A percentile compares a stretch with the other conserved stretches of the same genome.
phyloP scores from a whole-genome alignment of 2,888 invertebrate genomes.

The Phaedon cochleariae region DNA sequence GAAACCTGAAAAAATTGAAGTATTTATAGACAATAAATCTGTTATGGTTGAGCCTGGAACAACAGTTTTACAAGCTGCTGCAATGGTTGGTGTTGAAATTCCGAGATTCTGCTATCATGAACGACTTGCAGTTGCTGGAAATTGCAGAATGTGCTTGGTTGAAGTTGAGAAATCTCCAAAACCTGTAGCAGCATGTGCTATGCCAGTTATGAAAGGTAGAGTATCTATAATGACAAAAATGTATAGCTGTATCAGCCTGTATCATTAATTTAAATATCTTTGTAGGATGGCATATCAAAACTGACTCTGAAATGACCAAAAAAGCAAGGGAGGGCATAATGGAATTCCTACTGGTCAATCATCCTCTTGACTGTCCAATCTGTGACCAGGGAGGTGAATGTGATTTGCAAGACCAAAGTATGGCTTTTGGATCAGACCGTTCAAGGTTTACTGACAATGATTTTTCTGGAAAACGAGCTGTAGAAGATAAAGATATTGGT shows the following conservation, averaged over 20 bases:
- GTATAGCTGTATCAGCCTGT: too few species aligned
- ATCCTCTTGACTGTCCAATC: conserved; percentile 99
- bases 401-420: conserved; percentile 97
- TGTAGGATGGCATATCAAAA: conserved; percentile 92
- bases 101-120: conserved; percentile 99
- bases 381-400: conserved; percentile 98
- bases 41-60: conserved; percentile 95
- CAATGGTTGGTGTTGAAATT: conserved; percentile 94
- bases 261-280: too few species aligned
- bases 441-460: conserved; percentile 93
- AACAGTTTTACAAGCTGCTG: conserved; percentile 96
- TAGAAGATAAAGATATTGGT: conserved; percentile 98
- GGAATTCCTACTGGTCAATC: conserved; percentile 98
- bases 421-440: conserved; percentile 97
- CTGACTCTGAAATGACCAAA: conserved; percentile 88
- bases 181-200: conserved; percentile 98
- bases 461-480: conserved; percentile 92
- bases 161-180: conserved; percentile 99
- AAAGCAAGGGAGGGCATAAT: conserved; percentile 88
- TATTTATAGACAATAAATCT: conserved; percentile 96
- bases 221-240: too few species aligned
- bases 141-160: conserved; percentile 99
- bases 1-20: conserved; percentile 80
- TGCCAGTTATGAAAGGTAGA: conserved; percentile 97
- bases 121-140: conserved; percentile 96